Evolutionary conservation across 2,113 vertebrate genomes (phyloP), one percentile per base, ranked within the genome.

Genomic region (Xiphophorus maculatus): DNA sequence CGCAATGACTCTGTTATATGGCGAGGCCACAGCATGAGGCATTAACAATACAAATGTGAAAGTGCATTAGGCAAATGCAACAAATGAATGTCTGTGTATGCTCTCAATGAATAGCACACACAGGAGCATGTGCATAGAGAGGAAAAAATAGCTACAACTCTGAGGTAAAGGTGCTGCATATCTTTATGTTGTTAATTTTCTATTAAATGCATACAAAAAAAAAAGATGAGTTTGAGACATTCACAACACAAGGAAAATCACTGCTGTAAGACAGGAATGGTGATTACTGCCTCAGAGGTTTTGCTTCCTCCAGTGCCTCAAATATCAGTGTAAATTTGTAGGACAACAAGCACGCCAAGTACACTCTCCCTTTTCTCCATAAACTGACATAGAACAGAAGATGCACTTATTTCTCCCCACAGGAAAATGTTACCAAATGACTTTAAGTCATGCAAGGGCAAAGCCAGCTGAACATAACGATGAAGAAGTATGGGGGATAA

Each of bases 401-500:
- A 40, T 61, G 25, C 48, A 5, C 64, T 51, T 58, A 61, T 27
- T 54, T 75, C 58, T 73, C 54, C 76, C 35, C 64, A 54, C 29
- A 68, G 67, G 30, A 63, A 73, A 35, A 19, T 61, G 51, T 86
- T 62, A 37, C 44, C 27, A 54, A 32, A 35, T 3, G 58, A 69
- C 66, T 11, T 25, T 48, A 65, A 37, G 42, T 58, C 32, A 66
- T 35, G 60, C 66, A 63, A 22, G 15, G 69, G 74, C 67, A 28
- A 12, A 71, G 69, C 29, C 30, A 11, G 68, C 74, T 71, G 33
- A 1, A 66, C 71, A 78, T 80, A 62, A 73, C 28, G 73, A 73
- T 44, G 66, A 61, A 81, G 72, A 81, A 84, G 69, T 83, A 76
- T 19, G 12, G 37, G 71, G 40, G 40, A 62, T 76, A 37, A 63